Conservation (phyloP, 2,888 invertebrate genomes). For the Drosophila siamana region DNA sequence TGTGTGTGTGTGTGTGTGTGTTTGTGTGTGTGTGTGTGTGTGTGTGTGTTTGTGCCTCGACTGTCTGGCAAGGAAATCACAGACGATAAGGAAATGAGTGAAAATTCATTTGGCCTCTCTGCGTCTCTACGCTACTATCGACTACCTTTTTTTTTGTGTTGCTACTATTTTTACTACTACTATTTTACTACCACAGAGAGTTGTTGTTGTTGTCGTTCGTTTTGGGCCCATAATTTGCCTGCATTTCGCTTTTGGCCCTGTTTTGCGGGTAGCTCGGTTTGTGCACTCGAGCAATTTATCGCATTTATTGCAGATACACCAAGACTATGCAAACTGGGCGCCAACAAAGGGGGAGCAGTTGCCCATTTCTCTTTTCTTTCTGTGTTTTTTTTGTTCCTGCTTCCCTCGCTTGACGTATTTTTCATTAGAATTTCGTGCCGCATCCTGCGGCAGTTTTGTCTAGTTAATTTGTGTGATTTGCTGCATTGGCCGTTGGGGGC, state of each 20-base stretch:
- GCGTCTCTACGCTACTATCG: conserved; percentile 4
- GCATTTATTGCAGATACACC: conserved; percentile 64
- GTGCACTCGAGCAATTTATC: conserved; percentile 76
- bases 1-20: conserved; percentile 23
- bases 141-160: conserved; percentile 5
- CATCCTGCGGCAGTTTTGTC: conserved; percentile 76
- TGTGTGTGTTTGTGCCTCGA: conserved; percentile 22
- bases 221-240: conserved; percentile 68
- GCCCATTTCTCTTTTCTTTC: conserved; percentile 16
- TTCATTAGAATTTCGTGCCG: conserved; percentile 65
- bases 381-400: background rate
- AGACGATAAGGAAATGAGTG: conserved; percentile 83
- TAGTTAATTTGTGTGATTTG: conserved; percentile 79
- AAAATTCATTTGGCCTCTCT: conserved; percentile 79
- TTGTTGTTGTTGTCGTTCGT: conserved; percentile 9
- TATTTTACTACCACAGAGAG: conserved; percentile 14
- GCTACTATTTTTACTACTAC: conserved; percentile 16
- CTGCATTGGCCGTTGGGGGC: conserved; percentile 53
- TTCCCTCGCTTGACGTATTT: conserved; percentile 48
- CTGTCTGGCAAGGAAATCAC: conserved; percentile 82
- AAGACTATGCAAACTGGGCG: background rate
- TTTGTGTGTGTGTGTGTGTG: conserved; percentile 21
- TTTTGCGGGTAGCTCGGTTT: conserved; percentile 12
- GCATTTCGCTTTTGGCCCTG: conserved; percentile 57
- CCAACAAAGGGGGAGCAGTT: background rate